phyloP scores from a whole-genome alignment of 2,888 invertebrate genomes.

The Nycteola revayana region DNA sequence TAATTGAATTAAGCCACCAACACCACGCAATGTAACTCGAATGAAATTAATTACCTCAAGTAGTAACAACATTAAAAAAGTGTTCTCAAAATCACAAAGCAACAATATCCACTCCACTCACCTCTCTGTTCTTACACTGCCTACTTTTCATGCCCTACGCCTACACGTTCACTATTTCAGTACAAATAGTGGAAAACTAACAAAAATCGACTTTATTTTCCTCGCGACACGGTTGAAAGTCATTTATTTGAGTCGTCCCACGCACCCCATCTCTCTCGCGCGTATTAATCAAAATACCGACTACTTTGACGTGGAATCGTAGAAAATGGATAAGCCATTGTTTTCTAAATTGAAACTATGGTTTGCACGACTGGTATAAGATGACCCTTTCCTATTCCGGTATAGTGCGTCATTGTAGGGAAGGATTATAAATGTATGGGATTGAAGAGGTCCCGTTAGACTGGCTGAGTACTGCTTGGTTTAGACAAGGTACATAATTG shows the following conservation, averaged over 20 bases:
- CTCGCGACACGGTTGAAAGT: slow-evolving; percentile 47
- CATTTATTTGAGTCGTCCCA: slow-evolving; percentile 31
- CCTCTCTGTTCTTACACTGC: slow-evolving; percentile 68
- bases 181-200: slow-evolving; percentile 44
- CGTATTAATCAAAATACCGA: slow-evolving; percentile 81
- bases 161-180: slow-evolving; percentile 79
- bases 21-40: slow-evolving; percentile 22
- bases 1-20: slow-evolving; percentile 20
- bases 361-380: slow-evolving; percentile 54
- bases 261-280: slow-evolving; percentile 77
- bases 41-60: slow-evolving; percentile 30
- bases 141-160: slow-evolving; percentile 80
- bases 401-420: slow-evolving; percentile 13
- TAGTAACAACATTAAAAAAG: slow-evolving; percentile 29
- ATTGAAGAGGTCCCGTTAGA: slow-evolving; percentile 32
- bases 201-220: slow-evolving; percentile 53
- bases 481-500: slow-evolving; percentile 74
- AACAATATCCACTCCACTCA: slow-evolving; percentile 65
- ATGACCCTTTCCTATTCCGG: slow-evolving; percentile 42
- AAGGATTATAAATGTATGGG: slow-evolving; percentile 32
- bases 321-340: slow-evolving; percentile 81
- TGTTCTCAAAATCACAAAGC: slow-evolving; percentile 38
- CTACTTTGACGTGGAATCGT: slow-evolving; percentile 79
- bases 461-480: slow-evolving; percentile 52
- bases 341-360: slow-evolving; percentile 80